A percentile compares a stretch with the other conserved stretches of the same genome.
phyloP scores from a whole-genome alignment of 2,888 invertebrate genomes.

The Plebejus argus region DNA sequence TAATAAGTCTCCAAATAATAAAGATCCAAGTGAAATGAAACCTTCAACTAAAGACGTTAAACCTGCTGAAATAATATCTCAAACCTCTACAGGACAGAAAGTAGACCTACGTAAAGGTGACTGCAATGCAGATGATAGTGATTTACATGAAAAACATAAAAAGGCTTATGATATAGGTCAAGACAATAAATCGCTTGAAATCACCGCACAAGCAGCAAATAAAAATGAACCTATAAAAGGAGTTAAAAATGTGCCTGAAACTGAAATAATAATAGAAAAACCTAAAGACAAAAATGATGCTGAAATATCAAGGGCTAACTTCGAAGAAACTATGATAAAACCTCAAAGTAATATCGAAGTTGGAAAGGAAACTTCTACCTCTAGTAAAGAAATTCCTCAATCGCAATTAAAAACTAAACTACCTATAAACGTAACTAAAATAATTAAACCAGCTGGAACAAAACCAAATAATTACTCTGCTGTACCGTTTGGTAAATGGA shows the following conservation, averaged over 20 bases:
- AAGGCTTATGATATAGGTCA: background rate
- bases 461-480: constrained; percentile 58
- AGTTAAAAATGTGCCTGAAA: background rate
- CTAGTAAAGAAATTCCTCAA: background rate
- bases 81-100: background rate
- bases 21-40: background rate
- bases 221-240: background rate
- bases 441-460: constrained; percentile 42
- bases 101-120: background rate
- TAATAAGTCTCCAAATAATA: background rate
- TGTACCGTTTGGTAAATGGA: constrained; percentile 76
- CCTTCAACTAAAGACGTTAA: background rate
- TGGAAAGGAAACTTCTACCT: background rate
- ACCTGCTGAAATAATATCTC: background rate
- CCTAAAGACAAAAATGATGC: background rate
- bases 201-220: background rate
- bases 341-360: background rate
- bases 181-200: background rate
- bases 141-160: background rate
- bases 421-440: constrained; percentile 39
- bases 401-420: constrained; percentile 30
- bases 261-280: background rate
- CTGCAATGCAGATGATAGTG: background rate
- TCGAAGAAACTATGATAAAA: background rate
- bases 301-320: background rate